Percentiles rank a stretch among this genome's conserved stretches.
Conservation (phyloP, 2,113 vertebrate species). For the Cranoglanis bouderius region DNA sequence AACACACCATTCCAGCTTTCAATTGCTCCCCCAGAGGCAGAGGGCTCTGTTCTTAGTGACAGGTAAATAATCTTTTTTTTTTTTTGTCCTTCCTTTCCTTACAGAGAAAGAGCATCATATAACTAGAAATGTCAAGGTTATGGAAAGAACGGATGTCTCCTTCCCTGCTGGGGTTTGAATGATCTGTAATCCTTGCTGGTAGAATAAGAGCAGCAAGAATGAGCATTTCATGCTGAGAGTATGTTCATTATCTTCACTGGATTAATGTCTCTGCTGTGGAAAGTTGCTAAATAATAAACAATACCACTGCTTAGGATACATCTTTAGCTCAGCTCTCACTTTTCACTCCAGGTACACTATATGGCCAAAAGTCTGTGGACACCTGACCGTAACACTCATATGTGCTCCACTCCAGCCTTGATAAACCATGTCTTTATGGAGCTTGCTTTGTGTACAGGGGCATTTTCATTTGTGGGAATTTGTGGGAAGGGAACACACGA, state of each 20-base stretch:
- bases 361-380: not conserved
- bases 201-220: constrained; percentile 9
- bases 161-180: not conserved
- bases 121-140: not conserved
- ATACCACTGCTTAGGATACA: not conserved
- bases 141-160: not conserved
- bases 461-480: no score
- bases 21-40: constrained; percentile 90
- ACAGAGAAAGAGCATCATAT: not conserved
- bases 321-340: not conserved
- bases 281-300: not conserved
- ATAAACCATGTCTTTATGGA: no score
- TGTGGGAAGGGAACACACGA: no score
- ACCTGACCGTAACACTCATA: not conserved
- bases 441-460: not conserved
- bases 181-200: constrained; percentile 26
- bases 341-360: not conserved
- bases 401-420: not conserved
- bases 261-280: constrained; percentile 14
- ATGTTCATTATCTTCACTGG: constrained; percentile 61
- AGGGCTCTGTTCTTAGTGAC: constrained; percentile 85
- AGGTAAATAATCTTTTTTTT: constrained; percentile 80
- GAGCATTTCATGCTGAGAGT: constrained; percentile 68
- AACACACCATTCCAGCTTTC: constrained; percentile 94
- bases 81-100: constrained; percentile 75